Evolutionary conservation across 2,888 invertebrate species (phyloP), one percentile per base, ranked within the genome.

Genomic region (Dione vanillae): DNA sequence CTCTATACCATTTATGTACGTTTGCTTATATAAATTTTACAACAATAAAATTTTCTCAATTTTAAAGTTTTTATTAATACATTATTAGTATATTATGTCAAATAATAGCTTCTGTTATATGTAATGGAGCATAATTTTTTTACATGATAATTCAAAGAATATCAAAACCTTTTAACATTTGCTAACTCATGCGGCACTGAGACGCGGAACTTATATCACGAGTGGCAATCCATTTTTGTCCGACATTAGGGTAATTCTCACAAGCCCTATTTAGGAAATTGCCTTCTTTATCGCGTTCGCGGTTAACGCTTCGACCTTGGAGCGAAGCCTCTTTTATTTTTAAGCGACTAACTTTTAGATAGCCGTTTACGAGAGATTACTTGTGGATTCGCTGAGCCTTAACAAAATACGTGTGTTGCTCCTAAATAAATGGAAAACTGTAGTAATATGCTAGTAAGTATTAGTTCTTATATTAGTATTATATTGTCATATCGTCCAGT

Each of bases 191-290:
- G 43, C 59, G 59, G 14, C n/a, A 43, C 14, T 47, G 70, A 70
- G 56, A 70, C 72, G 62, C 70, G 66, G 62, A 66, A 51, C 67
- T 72, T 62, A 67, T 70, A 72, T 70, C 72, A 64, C 37, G 64
- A 72, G 68, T 54, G 70, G 72, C 66, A 67, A 72, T 76, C 71
- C 72, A 74, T 76, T 74, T 70, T 68, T 71, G 73, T 73, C 65
- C 64, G 71, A 74, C 76, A 69, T 74, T 74, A 71, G 71, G 69
- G 67, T 74, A 72, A 75, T 72, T 72, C 75, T 70, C 70, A 66
- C 69, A 71, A 76, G 70, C 59, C 70, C 70, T 77, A 74, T 74
- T 75, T 77, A 75, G 75, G 69, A 77, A 76, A 77, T 77, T 75
- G 74, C 77, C 74, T 76, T 73, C 74, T 77, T 76, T 76, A 75